These are phyloP conservation scores for Dinomys branickii DNA, from an alignment of 2,113 vertebrate species.

Conservation along the genomic window DNA sequence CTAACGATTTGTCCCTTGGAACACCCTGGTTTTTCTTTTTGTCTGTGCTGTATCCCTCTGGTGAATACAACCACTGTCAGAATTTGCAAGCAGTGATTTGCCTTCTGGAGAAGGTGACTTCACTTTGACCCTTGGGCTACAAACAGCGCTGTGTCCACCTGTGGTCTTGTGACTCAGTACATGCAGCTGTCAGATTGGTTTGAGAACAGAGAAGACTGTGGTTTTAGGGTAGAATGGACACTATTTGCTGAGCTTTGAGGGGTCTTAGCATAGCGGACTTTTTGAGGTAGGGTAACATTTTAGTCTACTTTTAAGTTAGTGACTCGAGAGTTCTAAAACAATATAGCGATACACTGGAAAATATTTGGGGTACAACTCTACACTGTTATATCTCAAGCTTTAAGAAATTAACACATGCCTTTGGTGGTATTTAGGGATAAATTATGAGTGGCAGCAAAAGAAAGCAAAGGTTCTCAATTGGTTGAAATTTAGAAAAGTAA, in stretches of 20 bases:
- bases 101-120: neutral
- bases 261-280: slow-evolving; percentile 13
- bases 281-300: neutral
- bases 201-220: neutral
- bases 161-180: neutral
- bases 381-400: slow-evolving; percentile 49
- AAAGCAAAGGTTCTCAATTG: slow-evolving; percentile 28
- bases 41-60: neutral
- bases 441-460: neutral
- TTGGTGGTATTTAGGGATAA: neutral
- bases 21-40: neutral
- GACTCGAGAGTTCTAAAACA: slow-evolving; percentile 8
- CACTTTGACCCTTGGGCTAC: neutral
- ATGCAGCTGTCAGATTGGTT: neutral
- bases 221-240: neutral
- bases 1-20: neutral
- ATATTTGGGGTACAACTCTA: neutral
- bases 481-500: neutral
- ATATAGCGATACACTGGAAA: neutral
- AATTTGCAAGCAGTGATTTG: neutral
- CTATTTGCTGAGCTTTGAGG: neutral
- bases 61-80: neutral
- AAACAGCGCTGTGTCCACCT: neutral
- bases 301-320: slow-evolving; percentile 14
- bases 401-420: slow-evolving; percentile 45